Conservation (phyloP, 2,888 invertebrate species). For the Orthosia cruda region DNA sequence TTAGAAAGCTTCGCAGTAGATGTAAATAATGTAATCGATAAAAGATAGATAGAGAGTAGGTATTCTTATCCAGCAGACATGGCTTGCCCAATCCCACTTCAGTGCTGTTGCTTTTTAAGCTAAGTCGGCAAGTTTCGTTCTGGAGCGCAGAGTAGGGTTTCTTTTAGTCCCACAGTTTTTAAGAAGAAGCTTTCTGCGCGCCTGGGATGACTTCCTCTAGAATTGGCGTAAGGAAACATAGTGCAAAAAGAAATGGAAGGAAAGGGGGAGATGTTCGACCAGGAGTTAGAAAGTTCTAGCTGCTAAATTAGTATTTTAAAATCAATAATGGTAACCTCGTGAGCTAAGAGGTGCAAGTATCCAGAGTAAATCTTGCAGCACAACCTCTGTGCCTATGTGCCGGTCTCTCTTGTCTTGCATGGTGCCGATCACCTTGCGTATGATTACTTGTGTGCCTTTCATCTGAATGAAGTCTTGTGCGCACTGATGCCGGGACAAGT, state of each 20-base stretch:
- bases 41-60: background rate
- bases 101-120: no score
- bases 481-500: conserved; percentile 85
- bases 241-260: no score
- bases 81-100: no score
- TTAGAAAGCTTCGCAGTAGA: conserved; percentile 7
- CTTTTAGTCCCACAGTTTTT: no score
- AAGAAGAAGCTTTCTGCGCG: no score
- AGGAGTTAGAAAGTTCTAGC: no score
- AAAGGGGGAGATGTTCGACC: no score
- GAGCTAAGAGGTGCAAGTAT: conserved; percentile 91
- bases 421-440: conserved; percentile 87
- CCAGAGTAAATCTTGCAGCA: conserved; percentile 91
- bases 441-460: conserved; percentile 90
- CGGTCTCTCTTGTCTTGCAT: conserved; percentile 88
- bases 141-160: no score
- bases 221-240: no score
- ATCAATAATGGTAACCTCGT: conserved; percentile 82
- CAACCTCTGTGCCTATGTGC: conserved; percentile 84
- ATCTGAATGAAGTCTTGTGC: conserved; percentile 87
- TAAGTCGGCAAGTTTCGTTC: no score
- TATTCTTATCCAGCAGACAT: no score
- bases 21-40: background rate
- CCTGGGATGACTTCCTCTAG: no score
- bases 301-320: conserved; percentile 28